Evolutionary conservation across 2,888 invertebrate species (phyloP), one percentile per base, ranked within the genome.

Genomic region (Philaethria dido): DNA sequence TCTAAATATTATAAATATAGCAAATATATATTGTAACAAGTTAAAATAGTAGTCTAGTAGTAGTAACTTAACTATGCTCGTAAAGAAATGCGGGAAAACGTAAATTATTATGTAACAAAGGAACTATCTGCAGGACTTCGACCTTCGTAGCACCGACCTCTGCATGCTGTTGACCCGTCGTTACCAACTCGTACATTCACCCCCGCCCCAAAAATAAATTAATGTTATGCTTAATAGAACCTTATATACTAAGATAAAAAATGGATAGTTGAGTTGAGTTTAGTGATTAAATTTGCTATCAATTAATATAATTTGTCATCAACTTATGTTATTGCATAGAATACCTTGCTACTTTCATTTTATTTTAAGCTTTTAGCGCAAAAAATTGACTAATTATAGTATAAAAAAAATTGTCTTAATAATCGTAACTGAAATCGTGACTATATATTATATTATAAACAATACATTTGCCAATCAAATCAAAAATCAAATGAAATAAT

Each of bases 61-160:
- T 44, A 29, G 48, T 66, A 67, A 69, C 69, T 67, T 65, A 68
- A 62, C 59, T 42, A 25, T 25, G 29, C 47, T 59, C 45, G 48
- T 68, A 68, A 62, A 62, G 66, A 69, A 39, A 59, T 44, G 60
- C 64, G 62, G 66, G 62, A 45, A 55, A 63, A 68, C 67, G 69
- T 76, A 77, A 76, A 79, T 76, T 71, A 74, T 80, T 80, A 77
- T 74, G 74, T 78, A 82, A 88, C 85, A 81, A 82, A 82, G 79
- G 76, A 77, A 74, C 73, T 72, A 75, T 75, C 69, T 69, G 67
- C 73, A 77, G 84, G 79, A 77, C 85, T 83, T 73, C 80, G 85
- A 89, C 88, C 89, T 83, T 79, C 77, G 82, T 80, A 80, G 81
- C 79, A 76, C 68, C 77, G 77, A 79, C 79, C 82, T 74, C 75